Percentiles rank a stretch among this genome's conserved stretches.
These are phyloP conservation scores for Cygnus olor DNA, from an alignment of 2,797 vertebrate genomes.

Conservation along the genomic window DNA sequence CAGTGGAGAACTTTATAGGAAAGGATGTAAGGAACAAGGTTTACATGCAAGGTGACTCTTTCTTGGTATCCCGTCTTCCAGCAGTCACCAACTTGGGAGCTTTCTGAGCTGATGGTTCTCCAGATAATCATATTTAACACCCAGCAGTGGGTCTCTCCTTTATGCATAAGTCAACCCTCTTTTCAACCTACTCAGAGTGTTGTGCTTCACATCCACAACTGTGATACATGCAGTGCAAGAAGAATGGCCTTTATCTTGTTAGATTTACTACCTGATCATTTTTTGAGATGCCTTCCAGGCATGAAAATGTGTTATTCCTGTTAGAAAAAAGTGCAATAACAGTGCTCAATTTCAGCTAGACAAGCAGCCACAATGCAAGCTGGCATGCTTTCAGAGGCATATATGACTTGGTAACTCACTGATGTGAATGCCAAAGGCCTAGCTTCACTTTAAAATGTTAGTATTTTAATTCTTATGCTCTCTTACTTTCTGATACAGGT, in stretches of 20 bases:
- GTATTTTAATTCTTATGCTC: neutral
- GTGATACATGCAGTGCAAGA: neutral
- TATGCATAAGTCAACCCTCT: neutral
- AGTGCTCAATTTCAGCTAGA: neutral
- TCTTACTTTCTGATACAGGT: neutral
- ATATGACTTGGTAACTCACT: neutral
- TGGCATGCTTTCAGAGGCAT: neutral
- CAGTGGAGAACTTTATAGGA: neutral
- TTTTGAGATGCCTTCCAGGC: slow-evolving; percentile 8
- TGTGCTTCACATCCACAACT: neutral
- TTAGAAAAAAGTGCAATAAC: neutral
- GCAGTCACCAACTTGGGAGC: neutral
- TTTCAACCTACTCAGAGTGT: neutral
- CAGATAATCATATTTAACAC: neutral
- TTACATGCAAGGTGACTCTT: neutral
- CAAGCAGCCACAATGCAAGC: neutral
- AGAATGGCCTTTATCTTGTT: neutral
- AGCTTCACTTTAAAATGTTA: neutral
- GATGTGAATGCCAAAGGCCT: neutral
- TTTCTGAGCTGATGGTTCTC: neutral
- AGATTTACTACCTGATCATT: neutral
- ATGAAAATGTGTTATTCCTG: neutral
- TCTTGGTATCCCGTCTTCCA: neutral
- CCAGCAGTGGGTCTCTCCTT: neutral
- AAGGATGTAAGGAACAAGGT: neutral